phyloP scores from a whole-genome alignment of 2,113 vertebrate genomes.

The Aptenodytes patagonicus region DNA sequence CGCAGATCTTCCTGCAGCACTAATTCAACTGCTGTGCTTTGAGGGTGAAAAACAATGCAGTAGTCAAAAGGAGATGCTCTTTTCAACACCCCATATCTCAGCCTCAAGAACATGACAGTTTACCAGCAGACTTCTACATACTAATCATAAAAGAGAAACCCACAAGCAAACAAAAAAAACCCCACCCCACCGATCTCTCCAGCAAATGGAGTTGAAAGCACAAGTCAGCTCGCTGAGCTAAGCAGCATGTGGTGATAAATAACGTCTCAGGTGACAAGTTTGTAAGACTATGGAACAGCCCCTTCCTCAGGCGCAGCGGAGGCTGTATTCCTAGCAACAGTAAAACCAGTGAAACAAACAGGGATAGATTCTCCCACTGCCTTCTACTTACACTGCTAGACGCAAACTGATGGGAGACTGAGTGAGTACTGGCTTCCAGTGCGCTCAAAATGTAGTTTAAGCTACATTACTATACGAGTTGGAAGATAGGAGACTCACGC shows the following conservation, averaged over 20 bases:
- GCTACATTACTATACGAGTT: neutral
- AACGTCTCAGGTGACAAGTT: neutral
- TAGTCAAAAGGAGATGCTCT: neutral
- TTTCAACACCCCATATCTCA: rapidly evolving
- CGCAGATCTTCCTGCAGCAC: neutral
- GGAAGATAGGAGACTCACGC: neutral
- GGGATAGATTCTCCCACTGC: neutral
- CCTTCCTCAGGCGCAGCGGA: neutral
- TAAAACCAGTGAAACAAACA: neutral
- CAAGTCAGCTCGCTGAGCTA: neutral
- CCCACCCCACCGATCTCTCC: rapidly evolving
- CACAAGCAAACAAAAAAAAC: neutral
- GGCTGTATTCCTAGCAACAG: neutral
- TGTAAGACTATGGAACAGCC: neutral
- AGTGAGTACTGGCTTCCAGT: neutral
- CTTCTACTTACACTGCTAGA: neutral
- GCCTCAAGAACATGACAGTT: neutral
- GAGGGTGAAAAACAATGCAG: neutral
- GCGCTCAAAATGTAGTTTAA: neutral
- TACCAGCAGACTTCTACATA: neutral
- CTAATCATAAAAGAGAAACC: neutral
- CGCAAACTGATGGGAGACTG: neutral
- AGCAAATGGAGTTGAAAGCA: neutral
- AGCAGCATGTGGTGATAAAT: neutral
- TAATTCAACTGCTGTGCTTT: neutral